Percentiles rank a stretch among this genome's conserved stretches.
phyloP scores from a whole-genome alignment of 2,113 vertebrate genomes.

The Stigmatopora nigra region DNA sequence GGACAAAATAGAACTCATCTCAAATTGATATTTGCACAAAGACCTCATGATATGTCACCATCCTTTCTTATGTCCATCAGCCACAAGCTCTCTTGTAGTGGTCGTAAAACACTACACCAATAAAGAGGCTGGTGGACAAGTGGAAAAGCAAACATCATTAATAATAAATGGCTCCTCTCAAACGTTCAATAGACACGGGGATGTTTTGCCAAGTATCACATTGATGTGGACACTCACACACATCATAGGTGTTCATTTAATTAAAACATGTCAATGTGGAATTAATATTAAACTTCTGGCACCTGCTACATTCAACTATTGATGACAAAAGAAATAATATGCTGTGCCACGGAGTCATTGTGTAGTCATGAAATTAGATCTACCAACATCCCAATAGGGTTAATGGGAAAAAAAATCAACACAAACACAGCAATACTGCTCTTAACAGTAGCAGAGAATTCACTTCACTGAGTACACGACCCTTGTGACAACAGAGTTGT shows the following conservation, averaged over 20 bases:
- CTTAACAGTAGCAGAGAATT: conserved; percentile 8
- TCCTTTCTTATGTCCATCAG: conserved; percentile 46
- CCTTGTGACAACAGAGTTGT: conserved; percentile 19
- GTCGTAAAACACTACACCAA: conserved; percentile 57
- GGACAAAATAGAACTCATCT: neutral
- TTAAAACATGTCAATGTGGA: conserved; percentile 66
- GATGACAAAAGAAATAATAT: conserved; percentile 47
- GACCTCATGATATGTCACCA: conserved; percentile 22
- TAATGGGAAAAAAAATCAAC: conserved; percentile 5
- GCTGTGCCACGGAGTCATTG: conserved; percentile 45
- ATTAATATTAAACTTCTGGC: conserved; percentile 75
- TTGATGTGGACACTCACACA: conserved; percentile 58
- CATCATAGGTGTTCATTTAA: conserved; percentile 60
- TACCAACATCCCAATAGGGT: conserved; percentile 25
- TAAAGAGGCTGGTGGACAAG: conserved; percentile 51
- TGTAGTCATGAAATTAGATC: conserved; percentile 67
- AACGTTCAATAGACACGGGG: conserved; percentile 51
- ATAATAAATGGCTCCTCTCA: conserved; percentile 64
- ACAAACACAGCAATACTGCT: neutral
- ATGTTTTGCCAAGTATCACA: conserved; percentile 65
- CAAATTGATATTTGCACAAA: conserved; percentile 9
- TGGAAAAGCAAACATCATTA: conserved; percentile 72
- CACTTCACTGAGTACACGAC: conserved; percentile 37
- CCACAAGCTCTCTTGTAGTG: conserved; percentile 52
- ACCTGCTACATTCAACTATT: conserved; percentile 55